Base-by-base conservation (phyloP, 2,888 invertebrate genomes). In the Lysandra coridon region DNA sequence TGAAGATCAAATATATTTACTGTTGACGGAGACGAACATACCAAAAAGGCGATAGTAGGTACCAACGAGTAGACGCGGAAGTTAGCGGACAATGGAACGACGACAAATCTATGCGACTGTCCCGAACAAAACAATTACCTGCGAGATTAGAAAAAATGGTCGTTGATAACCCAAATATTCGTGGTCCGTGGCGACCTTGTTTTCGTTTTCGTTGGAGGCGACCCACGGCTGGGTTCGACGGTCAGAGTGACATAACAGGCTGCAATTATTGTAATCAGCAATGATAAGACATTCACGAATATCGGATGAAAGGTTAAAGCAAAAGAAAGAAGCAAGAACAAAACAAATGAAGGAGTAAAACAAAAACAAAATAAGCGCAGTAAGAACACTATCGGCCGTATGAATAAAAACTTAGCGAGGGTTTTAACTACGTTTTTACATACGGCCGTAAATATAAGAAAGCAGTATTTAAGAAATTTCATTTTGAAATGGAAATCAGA, bases 151-250 rank as follows among this genome's bases (percentile, higher is more conserved):
- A 85, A 85, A 85, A 86, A 87, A 85, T 86, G 83, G 85, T 83
- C 81, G 84, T 81, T 82, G 84, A 87, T 87, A 90, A 86, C 87
- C 91, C 87, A 90, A 92, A 93, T 92, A 90, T 86, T 85, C 89
- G 90, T 83, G 82, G 85, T 86, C 89, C 91, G 91, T 92, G 88
- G 85, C 92, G 93, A 89, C 93, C 93, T 93, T 92, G 92, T 89
- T 92, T 93, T 93, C 92, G 84, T 88, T 93, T 93, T 93, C 92
- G 87, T 92, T 92, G 84, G 83, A 83, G 80, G 83, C 81, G 80
- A 75, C 49, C 76, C 53, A 49, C 75, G 76, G 53, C 53, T 30
- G 23, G 30, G 69, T 64, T 74, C 73, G 78, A 60, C 60, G 73
- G 73, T 30, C 57, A 33, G 84, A 86, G 84, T 91, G 88, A 90